Base-by-base conservation (phyloP, 2,888 invertebrate genomes). In the Thalpophila matura region DNA sequence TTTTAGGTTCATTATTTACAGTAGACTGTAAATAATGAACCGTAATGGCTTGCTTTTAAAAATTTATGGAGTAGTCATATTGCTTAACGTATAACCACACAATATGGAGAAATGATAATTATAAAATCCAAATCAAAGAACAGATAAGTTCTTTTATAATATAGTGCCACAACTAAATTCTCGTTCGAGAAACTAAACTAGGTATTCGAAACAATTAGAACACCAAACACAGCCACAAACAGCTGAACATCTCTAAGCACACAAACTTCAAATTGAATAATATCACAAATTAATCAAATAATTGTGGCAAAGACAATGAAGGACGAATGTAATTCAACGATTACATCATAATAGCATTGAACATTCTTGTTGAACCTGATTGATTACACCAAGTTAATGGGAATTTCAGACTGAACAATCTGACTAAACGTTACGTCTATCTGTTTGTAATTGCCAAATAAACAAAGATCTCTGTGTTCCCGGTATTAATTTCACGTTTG, bases 401-500 rank as follows among this genome's bases (percentile, higher is more conserved):
- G 80, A 80, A 82, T 80, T 86, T 81, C 54, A 74, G 78, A 80
- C 73, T 84, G 81, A 85, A 81, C 85, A 86, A 86, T 86, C 84
- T 79, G 74, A 60, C 71, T 80, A 79, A 80, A 81, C 66, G 76
- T 77, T 80, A 73, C 70, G 68, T 58, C 65, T 79, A 75, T 74
- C 80, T 76, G 79, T 84, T 85, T 74, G 76, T 86, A 85, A 86
- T 88, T 87, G 81, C 76, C 74, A 72, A 77, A 79, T 75, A 82
- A 86, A 86, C 83, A 82, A 75, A 83, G 84, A 72, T 71, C 70
- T 76, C 68, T 72, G 76, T 70, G 54, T 80, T 77, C 72, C 59
- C 71, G 54, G 79, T 75, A 82, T 85, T 84, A 86, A 86, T 87
- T 86, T 86, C 85, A 86, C 84, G 82, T 77, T 68, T 80, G 77